Evolutionary conservation across 1,140 invertebrate genomes (phyloP).

Genomic region (Streblospio benedicti): DNA sequence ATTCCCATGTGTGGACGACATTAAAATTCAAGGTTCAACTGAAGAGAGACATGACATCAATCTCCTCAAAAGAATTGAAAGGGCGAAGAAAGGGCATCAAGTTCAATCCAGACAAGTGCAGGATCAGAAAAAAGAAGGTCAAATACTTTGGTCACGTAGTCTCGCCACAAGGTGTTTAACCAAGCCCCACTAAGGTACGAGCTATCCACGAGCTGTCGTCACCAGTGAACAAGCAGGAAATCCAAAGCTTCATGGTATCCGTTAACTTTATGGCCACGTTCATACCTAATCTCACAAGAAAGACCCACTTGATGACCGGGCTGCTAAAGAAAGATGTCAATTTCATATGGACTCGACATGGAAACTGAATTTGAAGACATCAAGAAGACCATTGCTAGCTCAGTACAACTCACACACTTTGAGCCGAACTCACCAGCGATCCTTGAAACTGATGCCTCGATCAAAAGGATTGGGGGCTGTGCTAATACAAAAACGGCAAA

Average conservation of each 20-base stretch:
- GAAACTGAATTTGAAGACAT: too few species aligned
- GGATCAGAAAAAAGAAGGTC: background rate
- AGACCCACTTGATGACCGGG: background rate
- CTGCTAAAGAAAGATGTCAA: background rate
- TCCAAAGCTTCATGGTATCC: background rate
- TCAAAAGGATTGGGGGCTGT: constrained; percentile 21
- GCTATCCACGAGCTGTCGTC: background rate
- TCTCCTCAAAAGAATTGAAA: too few species aligned
- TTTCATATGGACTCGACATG: too few species aligned
- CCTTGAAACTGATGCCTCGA: constrained; percentile 11
- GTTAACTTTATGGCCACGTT: background rate
- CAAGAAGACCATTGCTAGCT: constrained; percentile 34
- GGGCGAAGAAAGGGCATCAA: constrained; percentile 38
- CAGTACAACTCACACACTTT: constrained; percentile 15
- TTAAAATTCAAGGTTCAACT: too few species aligned
- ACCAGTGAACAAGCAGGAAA: background rate
- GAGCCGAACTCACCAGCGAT: background rate
- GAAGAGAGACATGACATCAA: too few species aligned
- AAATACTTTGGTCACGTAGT: constrained; percentile 2
- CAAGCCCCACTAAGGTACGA: background rate
- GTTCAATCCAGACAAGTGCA: constrained; percentile 37
- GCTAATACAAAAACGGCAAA: constrained; percentile 14
- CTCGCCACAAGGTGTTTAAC: background rate
- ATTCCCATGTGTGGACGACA: too few species aligned
- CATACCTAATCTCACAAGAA: background rate